These are phyloP conservation scores for Cerastis leucographa DNA, from an alignment of 2,888 invertebrate genomes.

Conservation along the genomic window DNA sequence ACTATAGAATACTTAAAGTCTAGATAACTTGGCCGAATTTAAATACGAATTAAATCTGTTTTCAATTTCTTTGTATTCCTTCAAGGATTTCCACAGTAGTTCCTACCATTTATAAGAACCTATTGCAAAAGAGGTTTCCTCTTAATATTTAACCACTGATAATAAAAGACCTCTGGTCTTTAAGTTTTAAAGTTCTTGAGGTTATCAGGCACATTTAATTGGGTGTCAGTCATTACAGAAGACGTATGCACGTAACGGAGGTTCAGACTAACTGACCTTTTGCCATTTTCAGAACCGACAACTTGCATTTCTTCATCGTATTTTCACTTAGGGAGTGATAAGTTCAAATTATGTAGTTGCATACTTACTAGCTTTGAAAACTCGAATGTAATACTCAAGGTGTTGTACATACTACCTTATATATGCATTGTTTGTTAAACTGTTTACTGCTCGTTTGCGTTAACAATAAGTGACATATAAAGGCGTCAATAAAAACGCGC, in stretches of 20 bases:
- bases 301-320: constrained; percentile 57
- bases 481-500: background rate
- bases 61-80: background rate
- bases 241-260: constrained; percentile 39
- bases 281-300: constrained; percentile 54
- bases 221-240: constrained; percentile 60
- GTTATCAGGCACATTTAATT: constrained; percentile 59
- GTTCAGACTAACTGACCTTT: constrained; percentile 52
- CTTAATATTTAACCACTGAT: constrained; percentile 46
- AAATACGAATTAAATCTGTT: background rate
- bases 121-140: constrained; percentile 22
- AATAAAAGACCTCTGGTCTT: constrained; percentile 47
- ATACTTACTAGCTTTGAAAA: constrained; percentile 9
- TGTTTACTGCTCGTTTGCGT: background rate
- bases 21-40: background rate
- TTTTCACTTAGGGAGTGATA: constrained; percentile 54
- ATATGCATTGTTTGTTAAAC: background rate
- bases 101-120: background rate
- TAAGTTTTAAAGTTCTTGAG: constrained; percentile 49
- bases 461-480: background rate
- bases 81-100: background rate
- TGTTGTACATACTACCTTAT: background rate
- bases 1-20: background rate
- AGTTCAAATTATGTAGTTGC: constrained; percentile 47
- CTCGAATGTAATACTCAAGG: background rate